Evolutionary conservation across 2,113 vertebrate species (phyloP).

Genomic region (Leiothrix lutea): DNA sequence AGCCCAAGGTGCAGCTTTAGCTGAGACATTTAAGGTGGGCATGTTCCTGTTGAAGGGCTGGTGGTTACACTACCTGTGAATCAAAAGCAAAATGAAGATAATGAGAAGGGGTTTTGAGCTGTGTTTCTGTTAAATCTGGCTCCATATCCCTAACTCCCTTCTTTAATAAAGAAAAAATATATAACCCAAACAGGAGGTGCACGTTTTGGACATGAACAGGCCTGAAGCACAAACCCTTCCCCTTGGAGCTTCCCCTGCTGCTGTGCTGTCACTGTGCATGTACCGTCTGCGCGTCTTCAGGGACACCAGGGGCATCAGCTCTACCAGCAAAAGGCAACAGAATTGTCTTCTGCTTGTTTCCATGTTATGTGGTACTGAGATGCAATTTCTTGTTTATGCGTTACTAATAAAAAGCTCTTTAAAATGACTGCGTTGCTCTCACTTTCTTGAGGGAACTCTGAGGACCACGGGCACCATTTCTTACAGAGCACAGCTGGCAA

Average conservation of each 20-base stretch:
- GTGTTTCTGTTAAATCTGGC: background rate
- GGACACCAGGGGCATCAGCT: background rate
- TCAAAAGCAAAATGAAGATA: background rate
- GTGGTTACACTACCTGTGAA: background rate
- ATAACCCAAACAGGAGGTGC: background rate
- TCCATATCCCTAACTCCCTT: rapidly evolving
- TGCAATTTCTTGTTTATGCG: background rate
- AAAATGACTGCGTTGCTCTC: background rate
- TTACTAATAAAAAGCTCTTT: conserved; percentile 49
- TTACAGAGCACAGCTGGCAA: background rate
- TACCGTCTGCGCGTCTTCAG: background rate
- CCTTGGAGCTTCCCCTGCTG: background rate
- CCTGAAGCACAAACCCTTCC: background rate
- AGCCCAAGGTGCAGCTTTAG: background rate
- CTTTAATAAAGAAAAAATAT: background rate
- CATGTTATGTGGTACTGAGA: background rate
- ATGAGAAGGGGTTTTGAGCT: background rate
- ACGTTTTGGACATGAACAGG: background rate
- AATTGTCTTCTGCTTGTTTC: conserved; percentile 1
- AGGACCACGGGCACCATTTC: rapidly evolving
- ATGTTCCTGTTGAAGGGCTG: rapidly evolving
- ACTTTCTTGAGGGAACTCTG: background rate
- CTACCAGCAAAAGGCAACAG: background rate
- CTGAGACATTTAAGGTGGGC: no score
- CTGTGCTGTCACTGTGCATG: background rate